These are phyloP conservation scores for Ptilorrhoa leucosticta DNA, from an alignment of 2,113 vertebrate species.

Conservation along the genomic window DNA sequence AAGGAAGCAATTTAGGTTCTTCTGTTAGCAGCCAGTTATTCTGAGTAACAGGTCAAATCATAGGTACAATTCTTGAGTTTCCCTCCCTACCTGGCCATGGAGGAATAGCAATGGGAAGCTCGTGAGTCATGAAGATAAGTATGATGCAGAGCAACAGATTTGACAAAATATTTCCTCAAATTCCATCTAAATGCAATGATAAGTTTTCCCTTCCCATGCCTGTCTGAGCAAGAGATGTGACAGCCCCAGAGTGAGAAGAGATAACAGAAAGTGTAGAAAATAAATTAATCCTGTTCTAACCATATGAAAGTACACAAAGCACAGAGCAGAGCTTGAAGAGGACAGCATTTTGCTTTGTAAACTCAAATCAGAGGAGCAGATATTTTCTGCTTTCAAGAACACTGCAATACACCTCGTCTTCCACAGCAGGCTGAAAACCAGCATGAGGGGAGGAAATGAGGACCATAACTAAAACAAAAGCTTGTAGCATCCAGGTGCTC, in stretches of 20 bases:
- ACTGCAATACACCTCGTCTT: neutral
- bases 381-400: constrained; percentile 29
- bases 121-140: neutral
- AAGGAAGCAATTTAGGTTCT: neutral
- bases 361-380: neutral
- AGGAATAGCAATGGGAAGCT: neutral
- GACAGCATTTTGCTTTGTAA: constrained; percentile 20
- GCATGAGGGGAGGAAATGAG: neutral
- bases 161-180: constrained; percentile 7
- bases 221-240: neutral
- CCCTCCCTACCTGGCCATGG: neutral
- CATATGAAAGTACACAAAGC: neutral
- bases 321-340: neutral
- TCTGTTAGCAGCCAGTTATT: neutral
- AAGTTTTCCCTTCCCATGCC: neutral
- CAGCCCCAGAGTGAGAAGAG: neutral
- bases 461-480: constrained; percentile 3
- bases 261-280: constrained; percentile 23
- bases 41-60: neutral
- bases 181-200: neutral
- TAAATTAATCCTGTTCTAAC: constrained; percentile 21
- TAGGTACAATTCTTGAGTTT: neutral
- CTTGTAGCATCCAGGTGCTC: neutral
- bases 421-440: constrained; percentile 28
- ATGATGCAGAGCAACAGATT: neutral